Evolutionary conservation across 2,113 vertebrate genomes (phyloP).

Genomic region (Eulemur macaco): DNA sequence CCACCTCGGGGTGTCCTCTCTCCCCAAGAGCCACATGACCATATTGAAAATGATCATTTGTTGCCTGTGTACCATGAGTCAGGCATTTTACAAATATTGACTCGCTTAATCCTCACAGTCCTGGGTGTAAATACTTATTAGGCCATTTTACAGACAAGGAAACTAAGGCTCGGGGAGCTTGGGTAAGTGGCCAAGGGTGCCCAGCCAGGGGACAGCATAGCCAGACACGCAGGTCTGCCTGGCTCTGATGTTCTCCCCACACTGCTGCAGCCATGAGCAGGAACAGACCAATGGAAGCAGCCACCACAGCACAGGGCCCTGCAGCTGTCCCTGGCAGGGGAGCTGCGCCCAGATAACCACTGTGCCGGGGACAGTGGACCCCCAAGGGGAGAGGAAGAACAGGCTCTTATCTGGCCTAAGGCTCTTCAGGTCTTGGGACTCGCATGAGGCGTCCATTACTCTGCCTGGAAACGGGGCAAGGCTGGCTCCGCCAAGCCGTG

Average conservation of each 20-base stretch:
- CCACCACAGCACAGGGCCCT: neutral
- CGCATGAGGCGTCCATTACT: accelerated
- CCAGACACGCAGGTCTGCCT: neutral
- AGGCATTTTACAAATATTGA: neutral
- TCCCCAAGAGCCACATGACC: neutral
- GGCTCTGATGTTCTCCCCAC: too few relatives aligned
- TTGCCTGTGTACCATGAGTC: neutral
- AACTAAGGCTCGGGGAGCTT: neutral
- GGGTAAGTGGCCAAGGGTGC: neutral
- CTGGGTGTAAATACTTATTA: neutral
- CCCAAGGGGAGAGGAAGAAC: accelerated
- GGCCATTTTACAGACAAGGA: neutral
- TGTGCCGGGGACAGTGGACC: neutral
- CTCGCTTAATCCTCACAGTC: neutral
- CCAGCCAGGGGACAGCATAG: neutral
- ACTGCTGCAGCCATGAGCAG: accelerated
- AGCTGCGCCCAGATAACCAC: neutral
- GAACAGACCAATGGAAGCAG: neutral
- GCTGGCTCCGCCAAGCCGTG: neutral
- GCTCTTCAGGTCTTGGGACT: neutral
- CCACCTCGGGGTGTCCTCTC: neutral
- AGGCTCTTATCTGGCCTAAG: neutral
- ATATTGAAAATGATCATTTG: neutral
- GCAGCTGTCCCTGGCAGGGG: neutral
- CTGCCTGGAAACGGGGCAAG: neutral